Evolutionary conservation across 2,888 invertebrate species (phyloP).

Genomic region (Lasiommata megera): DNA sequence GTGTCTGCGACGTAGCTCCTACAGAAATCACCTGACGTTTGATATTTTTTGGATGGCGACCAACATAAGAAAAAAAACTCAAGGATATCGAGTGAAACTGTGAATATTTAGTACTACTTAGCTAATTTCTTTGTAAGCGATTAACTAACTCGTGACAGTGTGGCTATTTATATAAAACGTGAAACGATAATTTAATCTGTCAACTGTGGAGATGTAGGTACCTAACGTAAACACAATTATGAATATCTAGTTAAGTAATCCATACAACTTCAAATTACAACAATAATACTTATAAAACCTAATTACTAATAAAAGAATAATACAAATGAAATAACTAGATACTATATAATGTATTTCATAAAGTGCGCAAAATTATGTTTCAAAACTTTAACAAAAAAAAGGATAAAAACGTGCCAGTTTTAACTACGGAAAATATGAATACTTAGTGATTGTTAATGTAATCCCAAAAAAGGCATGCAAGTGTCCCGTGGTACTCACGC

Average conservation of each 20-base stretch:
- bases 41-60: conserved; percentile 42
- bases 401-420: too few relatives aligned
- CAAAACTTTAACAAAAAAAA: too few relatives aligned
- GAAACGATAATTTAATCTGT: not conserved
- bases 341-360: too few relatives aligned
- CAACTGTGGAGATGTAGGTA: too few relatives aligned
- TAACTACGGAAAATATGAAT: too few relatives aligned
- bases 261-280: too few relatives aligned
- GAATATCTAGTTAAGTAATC: too few relatives aligned
- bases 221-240: not conserved
- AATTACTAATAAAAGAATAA: too few relatives aligned
- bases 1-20: conserved; percentile 60
- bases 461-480: conserved; percentile 27
- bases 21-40: conserved; percentile 50
- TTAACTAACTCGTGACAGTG: not conserved
- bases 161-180: not conserved
- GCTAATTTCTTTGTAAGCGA: not conserved
- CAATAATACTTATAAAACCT: too few relatives aligned
- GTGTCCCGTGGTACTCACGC: conserved; percentile 59
- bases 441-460: not conserved
- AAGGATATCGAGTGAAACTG: conserved; percentile 22
- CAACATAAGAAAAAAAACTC: conserved; percentile 31
- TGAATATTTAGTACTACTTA: not conserved
- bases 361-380: too few relatives aligned
- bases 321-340: too few relatives aligned